A percentile compares a stretch with the other conserved stretches of the same genome.
phyloP scores from a whole-genome alignment of 2,888 invertebrate genomes.

The Drosophila testacea region DNA sequence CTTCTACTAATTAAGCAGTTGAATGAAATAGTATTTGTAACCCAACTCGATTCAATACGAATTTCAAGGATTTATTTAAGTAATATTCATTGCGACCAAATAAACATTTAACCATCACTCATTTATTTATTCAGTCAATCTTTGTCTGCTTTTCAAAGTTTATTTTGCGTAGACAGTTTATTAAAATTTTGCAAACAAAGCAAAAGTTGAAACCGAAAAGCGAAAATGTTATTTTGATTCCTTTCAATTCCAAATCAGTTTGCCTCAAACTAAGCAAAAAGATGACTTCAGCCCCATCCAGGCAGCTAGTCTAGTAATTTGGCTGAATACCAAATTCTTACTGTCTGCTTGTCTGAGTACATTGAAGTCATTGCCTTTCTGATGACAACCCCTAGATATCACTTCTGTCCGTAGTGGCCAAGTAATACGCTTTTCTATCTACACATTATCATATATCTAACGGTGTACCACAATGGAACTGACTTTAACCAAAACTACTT shows the following conservation, averaged over 20 bases:
- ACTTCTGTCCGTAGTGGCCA: slow-evolving; percentile 42
- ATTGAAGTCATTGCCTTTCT: slow-evolving; percentile 62
- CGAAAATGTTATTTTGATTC: slow-evolving; percentile 60
- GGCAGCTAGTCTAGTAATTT: slow-evolving; percentile 64
- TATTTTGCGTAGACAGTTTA: slow-evolving; percentile 48
- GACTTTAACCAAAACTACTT: slow-evolving; percentile 32
- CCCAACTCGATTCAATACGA: slow-evolving; percentile 8
- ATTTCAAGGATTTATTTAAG: neutral
- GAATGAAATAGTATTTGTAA: slow-evolving; percentile 15
- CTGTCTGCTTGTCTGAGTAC: slow-evolving; percentile 3
- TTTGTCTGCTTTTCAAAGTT: slow-evolving; percentile 4
- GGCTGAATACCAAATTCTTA: slow-evolving; percentile 72
- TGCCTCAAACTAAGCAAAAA: slow-evolving; percentile 5
- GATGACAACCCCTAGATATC: slow-evolving; percentile 75
- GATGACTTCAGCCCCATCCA: slow-evolving; percentile 5
- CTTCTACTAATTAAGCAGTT: slow-evolving; percentile 52
- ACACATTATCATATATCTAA: slow-evolving; percentile 73
- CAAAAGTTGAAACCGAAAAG: slow-evolving; percentile 59
- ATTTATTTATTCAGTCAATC: slow-evolving; percentile 22
- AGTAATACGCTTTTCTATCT: slow-evolving; percentile 65
- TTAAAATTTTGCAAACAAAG: slow-evolving; percentile 69
- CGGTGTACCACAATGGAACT: slow-evolving; percentile 43
- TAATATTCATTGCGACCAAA: slow-evolving; percentile 8
- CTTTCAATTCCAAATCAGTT: slow-evolving; percentile 70
- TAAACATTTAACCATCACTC: slow-evolving; percentile 33